Conservation (phyloP, 2,888 invertebrate species). For the Marasmarcha lunaedactyla region DNA sequence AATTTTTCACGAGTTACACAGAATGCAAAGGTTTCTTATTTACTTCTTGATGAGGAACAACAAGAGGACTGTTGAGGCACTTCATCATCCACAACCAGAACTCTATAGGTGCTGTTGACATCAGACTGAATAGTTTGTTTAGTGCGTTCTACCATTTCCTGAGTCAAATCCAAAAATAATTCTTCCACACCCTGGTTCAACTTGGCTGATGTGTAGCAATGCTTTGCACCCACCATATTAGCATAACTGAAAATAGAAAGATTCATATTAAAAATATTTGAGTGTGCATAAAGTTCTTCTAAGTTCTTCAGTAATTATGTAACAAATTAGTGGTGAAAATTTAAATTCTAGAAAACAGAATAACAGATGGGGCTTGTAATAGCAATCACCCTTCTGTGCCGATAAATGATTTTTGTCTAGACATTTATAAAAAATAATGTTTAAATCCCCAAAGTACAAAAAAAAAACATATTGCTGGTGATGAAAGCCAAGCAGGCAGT, state of each 20-base stretch:
- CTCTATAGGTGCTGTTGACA: slow-evolving; percentile 33
- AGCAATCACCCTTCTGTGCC: no score
- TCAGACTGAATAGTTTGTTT: slow-evolving; percentile 29
- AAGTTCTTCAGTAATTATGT: not conserved
- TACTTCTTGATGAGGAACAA: slow-evolving; percentile 37
- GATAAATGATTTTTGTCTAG: no score
- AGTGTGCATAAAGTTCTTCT: no score
- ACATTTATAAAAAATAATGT: no score
- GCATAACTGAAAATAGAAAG: slow-evolving; percentile 78
- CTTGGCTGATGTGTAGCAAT: slow-evolving; percentile 95
- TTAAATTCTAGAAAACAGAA: no score
- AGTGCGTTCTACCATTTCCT: slow-evolving; percentile 73
- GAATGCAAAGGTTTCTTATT: no score
- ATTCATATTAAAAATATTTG: not conserved
- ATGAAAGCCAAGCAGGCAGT: no score
- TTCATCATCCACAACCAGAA: slow-evolving; percentile 57
- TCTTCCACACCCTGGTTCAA: slow-evolving; percentile 92
- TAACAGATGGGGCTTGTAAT: no score
- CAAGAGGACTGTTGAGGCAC: slow-evolving; percentile 38
- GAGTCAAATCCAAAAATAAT: slow-evolving; percentile 86
- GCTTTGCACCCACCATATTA: slow-evolving; percentile 89
- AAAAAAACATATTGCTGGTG: no score
- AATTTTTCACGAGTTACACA: no score
- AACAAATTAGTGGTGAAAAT: not conserved
- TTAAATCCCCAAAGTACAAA: no score